Percentiles rank a stretch among this genome's conserved stretches.
phyloP scores from a whole-genome alignment of 1,140 invertebrate genomes.

The Diorhabda sublineata region DNA sequence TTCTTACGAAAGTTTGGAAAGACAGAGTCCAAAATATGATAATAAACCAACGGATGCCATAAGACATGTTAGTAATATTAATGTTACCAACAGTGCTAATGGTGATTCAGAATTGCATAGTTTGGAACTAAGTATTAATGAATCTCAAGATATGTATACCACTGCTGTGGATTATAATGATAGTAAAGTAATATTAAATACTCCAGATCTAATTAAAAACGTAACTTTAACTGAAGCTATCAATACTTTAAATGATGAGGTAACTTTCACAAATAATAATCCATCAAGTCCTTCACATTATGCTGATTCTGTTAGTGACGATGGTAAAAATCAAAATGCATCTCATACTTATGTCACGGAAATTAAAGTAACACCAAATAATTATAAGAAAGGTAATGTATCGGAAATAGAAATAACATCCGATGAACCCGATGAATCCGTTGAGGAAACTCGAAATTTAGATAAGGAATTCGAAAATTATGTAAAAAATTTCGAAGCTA shows the following conservation, averaged over 20 bases:
- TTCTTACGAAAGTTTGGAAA: slow-evolving; percentile 54
- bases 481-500: slow-evolving; percentile 40
- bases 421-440: slow-evolving; percentile 11
- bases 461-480: slow-evolving; percentile 42
- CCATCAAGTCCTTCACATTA: too few relatives aligned
- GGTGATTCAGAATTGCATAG: slow-evolving; percentile 33
- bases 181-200: slow-evolving; percentile 26
- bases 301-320: slow-evolving; percentile 18
- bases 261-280: slow-evolving; percentile 17
- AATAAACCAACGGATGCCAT: slow-evolving; percentile 44
- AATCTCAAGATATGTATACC: slow-evolving; percentile 35
- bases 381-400: slow-evolving; percentile 27
- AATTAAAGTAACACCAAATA: slow-evolving; percentile 42
- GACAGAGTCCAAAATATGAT: slow-evolving; percentile 47
- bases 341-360: slow-evolving; percentile 43
- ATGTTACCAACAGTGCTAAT: slow-evolving; percentile 31
- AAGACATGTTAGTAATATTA: slow-evolving; percentile 30
- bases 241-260: slow-evolving; percentile 34
- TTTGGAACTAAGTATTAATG: slow-evolving; percentile 33
- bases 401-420: slow-evolving; percentile 37
- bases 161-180: slow-evolving; percentile 31
- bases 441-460: slow-evolving; percentile 25
- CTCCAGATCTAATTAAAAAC: slow-evolving; percentile 35
- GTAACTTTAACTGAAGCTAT: slow-evolving; percentile 35
- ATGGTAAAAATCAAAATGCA: slow-evolving; percentile 18